Evolutionary conservation across 2,888 invertebrate species (phyloP), one percentile per base, ranked within the genome.

Genomic region (Pheosia gnoma): DNA sequence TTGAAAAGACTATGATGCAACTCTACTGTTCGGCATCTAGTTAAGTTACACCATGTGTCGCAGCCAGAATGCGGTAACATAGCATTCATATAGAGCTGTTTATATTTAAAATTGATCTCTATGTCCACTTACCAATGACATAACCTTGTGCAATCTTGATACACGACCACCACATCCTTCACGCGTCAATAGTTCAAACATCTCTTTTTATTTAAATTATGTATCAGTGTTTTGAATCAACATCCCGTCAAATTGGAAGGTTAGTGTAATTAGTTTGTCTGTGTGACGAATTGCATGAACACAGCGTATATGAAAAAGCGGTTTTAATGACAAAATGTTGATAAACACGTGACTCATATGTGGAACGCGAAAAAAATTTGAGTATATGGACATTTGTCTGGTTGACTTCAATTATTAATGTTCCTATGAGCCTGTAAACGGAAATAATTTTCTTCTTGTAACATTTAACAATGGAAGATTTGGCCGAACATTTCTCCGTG

Each of bases 131-230:
- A n/a, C 55, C 55, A 55, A 55, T 55, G 41, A 11, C 13, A 25
- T 11, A 53, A 53, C 53, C 53, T 53, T 53, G 53, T 37, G 37
- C 53, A 53, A 37, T 53, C 25, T 37, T 37, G 37, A 25, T 37
- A 37, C 11, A 25, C 25, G 51, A 51, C 41, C 8, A 41, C 56
- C 2, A 56, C 41, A 56, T 56, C 56, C 56, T 56, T 56, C 56
- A 56, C 41, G 56, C 41, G 41, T 41, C 56, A 41, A n/a, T 41
- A 39, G 37, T 56, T 56, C 41, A 56, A 56, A 56, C 56, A 56
- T 56, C 56, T 56, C 56, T 56, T 41, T 41, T 39, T 56, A 53
- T 56, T 41, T 13, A 9, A 56, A 41, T 56, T 56, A 41, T 13
- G 41, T 56, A 56, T 56, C 39, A 41, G 25, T 13, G 41, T 56